Evolutionary conservation across 2,888 invertebrate species (phyloP), one percentile per base, ranked within the genome.

Genomic region (Lysandra bellargus): DNA sequence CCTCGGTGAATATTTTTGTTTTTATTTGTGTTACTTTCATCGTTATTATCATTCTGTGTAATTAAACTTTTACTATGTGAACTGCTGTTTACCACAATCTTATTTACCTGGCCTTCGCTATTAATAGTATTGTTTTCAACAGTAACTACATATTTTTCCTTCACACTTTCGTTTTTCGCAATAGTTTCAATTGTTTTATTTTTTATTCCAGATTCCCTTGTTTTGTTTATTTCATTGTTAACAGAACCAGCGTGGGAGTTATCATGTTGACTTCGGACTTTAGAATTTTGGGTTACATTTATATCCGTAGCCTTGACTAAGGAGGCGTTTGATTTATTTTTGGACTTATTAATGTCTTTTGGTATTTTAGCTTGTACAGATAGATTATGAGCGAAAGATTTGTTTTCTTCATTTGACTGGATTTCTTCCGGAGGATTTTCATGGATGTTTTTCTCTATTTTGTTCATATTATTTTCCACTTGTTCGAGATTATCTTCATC

Each of bases 41-140:
- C 79, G 5, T 37, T 40, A 12, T n/a, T 78, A 12, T 79, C 53
- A 44, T 37, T 69, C 80, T 60, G 49, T 53, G 69, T 74, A 72
- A 44, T 81, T 80, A 80, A 69, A 81, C 78, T 81, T 44, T 81
- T 81, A 82, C 80, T n/a, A 83, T 81, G 61, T 82, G 83, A 72
- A 60, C 80, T 78, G 83, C 79, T 17, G 81, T 79, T 78, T 79
- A 77, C 69, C 78, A 69, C 61, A 78, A 72, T 53, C 78, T 80
- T 33, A n/a, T 74, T 75, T 23, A 12, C 23, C 49, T 23, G n/a
- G 23, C 33, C 30, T 75, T 49, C 75, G 9, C 4, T 44, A 30
- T 75, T 23, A 30, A 49, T 23, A 30, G 69, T 33, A 23, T 37
- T 69, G 14, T 69, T 69, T 14, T 69, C 17, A 69, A 33, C 33